Evolutionary conservation across 2,113 vertebrate species (phyloP).

Genomic region (Spheniscus mendiculus): DNA sequence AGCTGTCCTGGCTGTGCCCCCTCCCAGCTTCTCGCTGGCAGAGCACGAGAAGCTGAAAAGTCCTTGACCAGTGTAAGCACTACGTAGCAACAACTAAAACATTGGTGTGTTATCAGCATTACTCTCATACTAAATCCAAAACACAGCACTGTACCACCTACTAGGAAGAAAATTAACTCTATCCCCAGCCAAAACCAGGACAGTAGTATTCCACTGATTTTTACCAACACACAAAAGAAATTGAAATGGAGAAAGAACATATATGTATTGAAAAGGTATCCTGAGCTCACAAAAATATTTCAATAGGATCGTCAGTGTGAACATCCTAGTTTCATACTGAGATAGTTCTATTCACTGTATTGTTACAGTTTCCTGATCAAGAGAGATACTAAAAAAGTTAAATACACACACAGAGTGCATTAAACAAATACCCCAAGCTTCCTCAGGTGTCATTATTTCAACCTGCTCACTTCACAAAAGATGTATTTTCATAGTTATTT

Average conservation of each 20-base stretch:
- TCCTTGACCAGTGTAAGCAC: too few species aligned
- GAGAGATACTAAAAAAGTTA: background rate
- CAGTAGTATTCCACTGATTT: background rate
- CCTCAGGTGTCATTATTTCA: background rate
- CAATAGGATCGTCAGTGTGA: background rate
- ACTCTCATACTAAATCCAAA: too few species aligned
- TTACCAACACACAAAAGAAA: background rate
- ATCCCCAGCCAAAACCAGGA: too few species aligned
- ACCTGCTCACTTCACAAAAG: background rate
- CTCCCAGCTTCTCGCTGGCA: too few species aligned
- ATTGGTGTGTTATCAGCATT: too few species aligned
- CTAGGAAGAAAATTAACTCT: too few species aligned
- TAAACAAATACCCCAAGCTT: background rate
- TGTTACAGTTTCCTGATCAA: background rate
- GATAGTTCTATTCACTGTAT: background rate
- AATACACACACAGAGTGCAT: background rate
- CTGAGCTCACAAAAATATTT: background rate
- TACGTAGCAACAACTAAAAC: too few species aligned
- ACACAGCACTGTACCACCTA: too few species aligned
- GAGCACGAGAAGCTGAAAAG: too few species aligned
- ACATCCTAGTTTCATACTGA: background rate
- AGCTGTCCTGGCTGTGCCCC: too few species aligned
- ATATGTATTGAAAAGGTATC: background rate
- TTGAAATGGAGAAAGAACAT: background rate
- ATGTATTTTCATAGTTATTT: background rate